phyloP scores from a whole-genome alignment of 2,888 invertebrate species.

The Chydorus sphaericus region DNA sequence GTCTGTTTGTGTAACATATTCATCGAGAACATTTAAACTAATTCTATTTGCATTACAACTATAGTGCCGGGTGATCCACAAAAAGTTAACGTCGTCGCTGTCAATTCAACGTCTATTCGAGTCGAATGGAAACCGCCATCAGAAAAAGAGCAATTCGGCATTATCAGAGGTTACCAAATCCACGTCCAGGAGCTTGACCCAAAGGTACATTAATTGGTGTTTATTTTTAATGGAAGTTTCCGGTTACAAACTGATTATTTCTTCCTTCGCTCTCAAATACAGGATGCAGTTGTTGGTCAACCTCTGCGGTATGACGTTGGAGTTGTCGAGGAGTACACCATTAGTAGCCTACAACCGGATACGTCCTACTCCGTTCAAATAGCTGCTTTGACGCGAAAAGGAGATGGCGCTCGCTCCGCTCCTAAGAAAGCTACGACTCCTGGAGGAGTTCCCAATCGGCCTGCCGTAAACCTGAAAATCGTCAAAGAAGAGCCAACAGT shows the following conservation, averaged over 20 bases:
- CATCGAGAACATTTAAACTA: background rate
- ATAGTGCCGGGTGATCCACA: constrained; percentile 97
- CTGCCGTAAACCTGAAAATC: constrained; percentile 67
- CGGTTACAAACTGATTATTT: background rate
- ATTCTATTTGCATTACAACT: background rate
- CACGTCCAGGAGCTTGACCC: constrained; percentile 81
- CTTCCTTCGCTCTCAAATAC: background rate
- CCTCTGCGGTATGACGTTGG: constrained; percentile 71
- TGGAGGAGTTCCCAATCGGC: constrained; percentile 78
- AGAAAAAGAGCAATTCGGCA: constrained; percentile 81
- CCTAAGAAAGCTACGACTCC: constrained; percentile 78
- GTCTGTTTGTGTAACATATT: background rate
- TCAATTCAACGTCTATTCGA: constrained; percentile 91
- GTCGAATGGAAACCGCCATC: constrained; percentile 90
- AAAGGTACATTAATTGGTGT: constrained; percentile 41
- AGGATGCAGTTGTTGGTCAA: constrained; percentile 10
- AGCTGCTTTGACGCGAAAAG: constrained; percentile 88
- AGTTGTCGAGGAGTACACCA: constrained; percentile 54
- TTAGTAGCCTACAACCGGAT: constrained; percentile 80
- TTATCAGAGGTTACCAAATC: constrained; percentile 92
- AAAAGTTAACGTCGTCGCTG: constrained; percentile 69
- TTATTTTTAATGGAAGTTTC: background rate
- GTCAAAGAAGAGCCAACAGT: constrained; percentile 74
- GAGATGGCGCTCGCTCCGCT: constrained; percentile 84
- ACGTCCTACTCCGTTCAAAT: constrained; percentile 88